Conservation (phyloP, 2,888 invertebrate species). For the Malachius bipustulatus region DNA sequence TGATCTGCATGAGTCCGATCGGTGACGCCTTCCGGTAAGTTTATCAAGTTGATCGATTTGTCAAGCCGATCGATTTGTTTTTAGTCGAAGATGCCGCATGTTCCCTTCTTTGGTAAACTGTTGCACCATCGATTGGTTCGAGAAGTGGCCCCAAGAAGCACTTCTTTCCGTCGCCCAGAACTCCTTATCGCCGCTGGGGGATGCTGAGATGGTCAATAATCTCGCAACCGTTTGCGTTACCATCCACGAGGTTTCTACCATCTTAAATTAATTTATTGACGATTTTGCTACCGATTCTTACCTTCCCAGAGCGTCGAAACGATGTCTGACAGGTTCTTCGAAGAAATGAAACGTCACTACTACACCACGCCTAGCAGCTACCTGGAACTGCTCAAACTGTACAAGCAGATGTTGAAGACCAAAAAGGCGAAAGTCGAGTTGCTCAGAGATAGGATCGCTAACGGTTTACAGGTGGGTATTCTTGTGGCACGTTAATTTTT, state of each 20-base stretch:
- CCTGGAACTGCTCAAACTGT: conserved; percentile 71
- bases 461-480: conserved; percentile 50
- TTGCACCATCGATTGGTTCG: conserved; percentile 91
- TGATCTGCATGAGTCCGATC: conserved; percentile 84
- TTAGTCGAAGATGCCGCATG: conserved; percentile 76
- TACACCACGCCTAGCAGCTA: conserved; percentile 90
- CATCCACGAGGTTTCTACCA: conserved; percentile 50
- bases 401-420: conserved; percentile 53
- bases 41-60: conserved; percentile 15
- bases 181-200: conserved; percentile 48
- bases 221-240: conserved; percentile 56
- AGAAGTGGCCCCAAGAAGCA: conserved; percentile 83
- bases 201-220: conserved; percentile 38
- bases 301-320: conserved; percentile 57
- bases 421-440: conserved; percentile 58
- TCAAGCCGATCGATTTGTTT: conserved; percentile 17
- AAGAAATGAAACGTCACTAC: conserved; percentile 74
- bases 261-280: background rate
- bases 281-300: too few relatives aligned
- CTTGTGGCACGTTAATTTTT: conserved; percentile 6
- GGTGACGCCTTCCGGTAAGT: conserved; percentile 69
- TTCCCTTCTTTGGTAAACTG: conserved; percentile 91
- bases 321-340: conserved; percentile 63
- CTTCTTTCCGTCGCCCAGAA: conserved; percentile 70
- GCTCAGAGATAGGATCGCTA: conserved; percentile 56